phyloP scores from a whole-genome alignment of 2,113 vertebrate species.

The Thunnus maccoyii region DNA sequence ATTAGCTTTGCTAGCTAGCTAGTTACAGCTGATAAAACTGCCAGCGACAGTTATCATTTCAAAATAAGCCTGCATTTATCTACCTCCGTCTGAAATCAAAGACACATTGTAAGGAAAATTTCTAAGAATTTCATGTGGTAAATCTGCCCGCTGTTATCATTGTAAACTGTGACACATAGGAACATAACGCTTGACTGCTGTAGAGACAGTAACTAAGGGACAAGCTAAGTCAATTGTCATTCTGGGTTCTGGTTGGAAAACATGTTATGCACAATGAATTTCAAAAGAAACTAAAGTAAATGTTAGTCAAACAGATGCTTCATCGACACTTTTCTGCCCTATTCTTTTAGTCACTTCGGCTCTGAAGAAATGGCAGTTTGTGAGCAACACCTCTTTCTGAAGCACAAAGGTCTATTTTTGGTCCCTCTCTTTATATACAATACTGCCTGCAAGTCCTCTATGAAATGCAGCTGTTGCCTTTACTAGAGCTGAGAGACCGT shows the following conservation, averaged over 20 bases:
- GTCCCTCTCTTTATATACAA: slow-evolving; percentile 55
- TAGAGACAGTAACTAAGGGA: too few species aligned
- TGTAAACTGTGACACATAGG: too few species aligned
- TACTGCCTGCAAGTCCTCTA: slow-evolving; percentile 52
- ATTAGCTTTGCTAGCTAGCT: neutral
- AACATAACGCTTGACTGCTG: too few species aligned
- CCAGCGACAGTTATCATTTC: neutral
- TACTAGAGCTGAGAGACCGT: slow-evolving; percentile 63
- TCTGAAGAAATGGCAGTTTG: slow-evolving; percentile 37
- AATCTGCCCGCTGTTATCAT: too few species aligned
- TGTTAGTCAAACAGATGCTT: neutral
- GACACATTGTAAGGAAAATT: too few species aligned
- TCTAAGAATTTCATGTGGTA: too few species aligned
- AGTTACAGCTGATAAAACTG: neutral
- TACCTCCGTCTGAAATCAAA: neutral
- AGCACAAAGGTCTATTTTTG: slow-evolving; percentile 56
- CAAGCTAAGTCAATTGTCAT: too few species aligned
- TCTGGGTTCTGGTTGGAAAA: neutral
- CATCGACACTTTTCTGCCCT: neutral
- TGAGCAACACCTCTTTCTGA: slow-evolving; percentile 33
- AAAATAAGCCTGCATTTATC: neutral
- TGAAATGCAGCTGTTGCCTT: slow-evolving; percentile 77
- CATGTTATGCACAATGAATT: neutral
- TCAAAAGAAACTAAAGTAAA: neutral
- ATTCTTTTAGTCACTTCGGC: slow-evolving; percentile 16